Evolutionary conservation across 2,888 invertebrate genomes (phyloP), one percentile per base, ranked within the genome.

Genomic region (Meiosimyza decipiens): DNA sequence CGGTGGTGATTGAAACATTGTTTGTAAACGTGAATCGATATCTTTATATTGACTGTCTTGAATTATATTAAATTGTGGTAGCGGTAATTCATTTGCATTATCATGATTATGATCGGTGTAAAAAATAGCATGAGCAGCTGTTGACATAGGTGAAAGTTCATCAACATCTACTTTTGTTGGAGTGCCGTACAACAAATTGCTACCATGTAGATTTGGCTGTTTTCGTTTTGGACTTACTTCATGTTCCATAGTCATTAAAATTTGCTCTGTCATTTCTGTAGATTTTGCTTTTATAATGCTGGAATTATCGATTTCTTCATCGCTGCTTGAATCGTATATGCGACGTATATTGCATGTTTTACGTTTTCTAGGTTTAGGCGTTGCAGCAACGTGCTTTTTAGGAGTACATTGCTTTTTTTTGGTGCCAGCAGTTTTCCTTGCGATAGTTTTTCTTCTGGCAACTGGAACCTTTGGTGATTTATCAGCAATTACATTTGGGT

Each of bases 1-100:
- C 6, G 74, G 75, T 11, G 81, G 81, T 7, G 81, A 81, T 65
- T 78, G 76, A 67, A 81, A 81, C 66, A 81, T 79, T 16, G 72
- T 75, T 63, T 78, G 74, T 73, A 81, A 57, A 49, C 77, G 77
- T 16, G 79, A 77, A 65, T 81, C 81, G 62, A 81, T 78, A 63
- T 80, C 80, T 12, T 70, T 75, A 28, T 78, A 80, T 60, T 79
- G 74, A 11, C 76, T 76, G 74, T 81, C 80, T 16, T 77, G 78
- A 18, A 74, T 74, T 11, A 72, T 72, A 70, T 76, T 79, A 40
- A 68, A 59, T n/a, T 71, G 69, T 49, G 73, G 66, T n/a, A 71
- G 62, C 49, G 71, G 28, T 3, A 71, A 59, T 13, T 51, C 60
- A 40, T 57, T 73, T 65, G 28, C 2, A 50, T 67, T 67, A 54